Conservation (phyloP, 1,140 invertebrate genomes). For the Heliconius eleuchia region DNA sequence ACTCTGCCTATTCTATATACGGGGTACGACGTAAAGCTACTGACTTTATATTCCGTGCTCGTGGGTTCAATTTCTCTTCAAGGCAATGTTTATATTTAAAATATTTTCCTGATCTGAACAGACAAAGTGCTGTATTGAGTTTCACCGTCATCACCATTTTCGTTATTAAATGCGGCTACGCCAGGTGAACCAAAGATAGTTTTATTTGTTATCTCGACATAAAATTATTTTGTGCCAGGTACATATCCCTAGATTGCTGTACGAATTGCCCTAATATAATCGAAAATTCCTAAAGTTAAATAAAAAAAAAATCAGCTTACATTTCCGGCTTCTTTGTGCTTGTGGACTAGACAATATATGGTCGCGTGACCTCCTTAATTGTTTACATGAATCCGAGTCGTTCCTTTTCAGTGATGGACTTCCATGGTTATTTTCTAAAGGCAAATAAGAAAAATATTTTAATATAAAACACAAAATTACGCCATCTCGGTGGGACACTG, state of each 20-base stretch:
- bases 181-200: too few relatives aligned
- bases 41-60: too few relatives aligned
- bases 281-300: not conserved
- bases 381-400: constrained; percentile 64
- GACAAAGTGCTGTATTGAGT: too few relatives aligned
- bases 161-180: too few relatives aligned
- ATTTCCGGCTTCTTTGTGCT: constrained; percentile 68
- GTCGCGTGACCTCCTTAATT: constrained; percentile 65
- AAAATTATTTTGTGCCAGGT: not conserved
- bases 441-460: not conserved
- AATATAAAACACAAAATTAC: not conserved
- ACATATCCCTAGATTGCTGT: not conserved
- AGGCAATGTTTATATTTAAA: too few relatives aligned
- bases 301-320: constrained; percentile 46
- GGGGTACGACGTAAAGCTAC: too few relatives aligned
- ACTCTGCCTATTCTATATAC: too few relatives aligned
- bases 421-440: constrained; percentile 69
- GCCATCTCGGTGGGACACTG: too few relatives aligned
- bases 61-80: too few relatives aligned
- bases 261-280: not conserved
- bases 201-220: not conserved
- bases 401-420: constrained; percentile 62
- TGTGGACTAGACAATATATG: constrained; percentile 67
- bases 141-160: too few relatives aligned
- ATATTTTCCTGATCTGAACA: too few relatives aligned